phyloP scores from a whole-genome alignment of 2,797 vertebrate genomes.

The Sarcoramphus papa region DNA sequence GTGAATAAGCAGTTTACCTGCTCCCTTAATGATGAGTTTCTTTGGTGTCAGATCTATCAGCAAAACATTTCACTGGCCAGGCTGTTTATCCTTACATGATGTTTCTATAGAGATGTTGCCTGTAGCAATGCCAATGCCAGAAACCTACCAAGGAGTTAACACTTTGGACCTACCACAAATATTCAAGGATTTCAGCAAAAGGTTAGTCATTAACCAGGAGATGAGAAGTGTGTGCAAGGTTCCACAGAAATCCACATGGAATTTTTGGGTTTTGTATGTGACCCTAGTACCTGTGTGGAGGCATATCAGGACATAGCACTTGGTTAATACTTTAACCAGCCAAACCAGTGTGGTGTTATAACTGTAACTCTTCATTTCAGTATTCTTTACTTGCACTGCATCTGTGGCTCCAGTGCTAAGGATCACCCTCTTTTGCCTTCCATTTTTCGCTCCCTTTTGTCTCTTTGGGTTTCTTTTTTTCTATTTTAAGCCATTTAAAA shows the following conservation, averaged over 20 bases:
- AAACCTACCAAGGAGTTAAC: neutral
- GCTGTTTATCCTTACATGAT: neutral
- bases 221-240: neutral
- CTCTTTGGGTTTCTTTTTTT: neutral
- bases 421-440: neutral
- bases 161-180: neutral
- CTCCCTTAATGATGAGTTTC: neutral
- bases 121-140: neutral
- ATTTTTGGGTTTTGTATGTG: neutral
- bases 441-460: neutral
- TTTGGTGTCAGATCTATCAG: neutral
- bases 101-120: neutral
- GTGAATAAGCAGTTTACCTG: neutral
- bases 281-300: neutral
- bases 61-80: neutral
- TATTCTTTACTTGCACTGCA: neutral
- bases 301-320: neutral
- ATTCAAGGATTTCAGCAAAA: neutral
- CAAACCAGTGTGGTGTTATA: neutral
- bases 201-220: neutral
- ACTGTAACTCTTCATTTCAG: neutral
- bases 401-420: neutral
- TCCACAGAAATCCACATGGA: neutral
- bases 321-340: neutral
- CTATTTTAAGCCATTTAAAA: neutral